Evolutionary conservation across 1,140 invertebrate species (phyloP), one percentile per base, ranked within the genome.

Genomic region (Diachasmimorpha longicaudata): DNA sequence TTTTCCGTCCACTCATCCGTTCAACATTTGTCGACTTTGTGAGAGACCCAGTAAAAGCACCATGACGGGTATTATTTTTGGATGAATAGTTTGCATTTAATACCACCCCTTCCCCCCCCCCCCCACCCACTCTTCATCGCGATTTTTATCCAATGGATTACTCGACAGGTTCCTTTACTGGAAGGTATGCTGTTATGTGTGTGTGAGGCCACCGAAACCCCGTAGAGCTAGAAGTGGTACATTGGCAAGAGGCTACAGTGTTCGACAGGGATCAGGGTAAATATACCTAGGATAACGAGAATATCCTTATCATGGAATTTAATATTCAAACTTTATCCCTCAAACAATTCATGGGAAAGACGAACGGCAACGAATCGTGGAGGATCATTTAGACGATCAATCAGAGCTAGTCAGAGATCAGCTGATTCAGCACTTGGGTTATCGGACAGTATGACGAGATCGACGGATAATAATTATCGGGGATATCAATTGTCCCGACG

Each of bases 111-210:
- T n/a, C n/a, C n/a, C 4, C 37, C 37, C 37, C 37, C 37, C 10
- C 4, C 37, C 37, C 10, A 39, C 10, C 37, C 10, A 19, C 46
- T 52, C 4, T 52, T 52, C 19, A 8, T 55, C 19, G 16, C 21
- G 31, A 48, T 23, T 36, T 63, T 31, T 58, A 63, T 72, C 46
- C 25, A 16, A 31, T 72, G 66, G 66, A 39, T 68, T 68, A 68
- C 66, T 37, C 36, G 31, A 37, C 66, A 94, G 95, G 76, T 97
- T 97, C 84, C 86, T 97, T 1, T 97, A 97, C 82, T 97, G 95
- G 96, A 93, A 94, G 73, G 93, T 96, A 8, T 97, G 96, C 81
- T 97, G 96, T 83, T 97, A 96, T 85, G 91, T 96, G 48, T 97
- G 95, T 85, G 96, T 95, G 0, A 92, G 94, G 55, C 93, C 93